Evolutionary conservation across 2,888 invertebrate species (phyloP).

Genomic region (Drosophila rubida): DNA sequence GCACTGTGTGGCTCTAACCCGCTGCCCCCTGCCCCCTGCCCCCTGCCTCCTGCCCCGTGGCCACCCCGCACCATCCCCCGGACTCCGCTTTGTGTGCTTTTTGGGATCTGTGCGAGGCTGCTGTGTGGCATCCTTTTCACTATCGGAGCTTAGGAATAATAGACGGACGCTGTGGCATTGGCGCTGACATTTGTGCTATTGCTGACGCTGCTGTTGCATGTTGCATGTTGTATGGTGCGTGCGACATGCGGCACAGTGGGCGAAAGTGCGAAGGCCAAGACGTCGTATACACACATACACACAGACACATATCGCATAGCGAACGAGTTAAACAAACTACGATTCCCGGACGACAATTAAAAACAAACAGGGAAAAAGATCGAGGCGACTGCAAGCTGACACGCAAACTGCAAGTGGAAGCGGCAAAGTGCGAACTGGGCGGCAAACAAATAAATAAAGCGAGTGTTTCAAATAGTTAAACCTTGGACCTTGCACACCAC

Average conservation of each 20-base stretch:
- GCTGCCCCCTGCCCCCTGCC: too few species aligned
- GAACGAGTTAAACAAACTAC: slow-evolving; percentile 31
- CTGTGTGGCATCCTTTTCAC: background rate
- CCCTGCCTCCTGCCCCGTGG: background rate
- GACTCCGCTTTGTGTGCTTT: background rate
- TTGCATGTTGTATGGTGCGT: slow-evolving; percentile 6
- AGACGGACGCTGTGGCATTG: slow-evolving; percentile 54
- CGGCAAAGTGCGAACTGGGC: too few species aligned
- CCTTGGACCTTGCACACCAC: too few species aligned
- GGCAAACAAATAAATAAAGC: too few species aligned
- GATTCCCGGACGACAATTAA: slow-evolving; percentile 37
- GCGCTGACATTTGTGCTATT: slow-evolving; percentile 61
- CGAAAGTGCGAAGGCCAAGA: slow-evolving; percentile 28
- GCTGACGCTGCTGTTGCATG: slow-evolving; percentile 55
- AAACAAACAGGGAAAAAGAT: slow-evolving; percentile 19
- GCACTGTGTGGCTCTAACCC: slow-evolving; percentile 19
- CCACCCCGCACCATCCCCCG: background rate
- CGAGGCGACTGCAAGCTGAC: background rate
- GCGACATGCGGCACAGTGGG: slow-evolving; percentile 42
- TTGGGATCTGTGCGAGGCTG: slow-evolving; percentile 6
- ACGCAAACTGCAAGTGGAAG: background rate
- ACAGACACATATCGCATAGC: background rate
- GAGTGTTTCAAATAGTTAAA: too few species aligned
- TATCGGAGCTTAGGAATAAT: slow-evolving; percentile 43
- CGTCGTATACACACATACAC: slow-evolving; percentile 4